Conservation (phyloP, 1,140 invertebrate species). For the Cyrtorhinus lividipennis region DNA sequence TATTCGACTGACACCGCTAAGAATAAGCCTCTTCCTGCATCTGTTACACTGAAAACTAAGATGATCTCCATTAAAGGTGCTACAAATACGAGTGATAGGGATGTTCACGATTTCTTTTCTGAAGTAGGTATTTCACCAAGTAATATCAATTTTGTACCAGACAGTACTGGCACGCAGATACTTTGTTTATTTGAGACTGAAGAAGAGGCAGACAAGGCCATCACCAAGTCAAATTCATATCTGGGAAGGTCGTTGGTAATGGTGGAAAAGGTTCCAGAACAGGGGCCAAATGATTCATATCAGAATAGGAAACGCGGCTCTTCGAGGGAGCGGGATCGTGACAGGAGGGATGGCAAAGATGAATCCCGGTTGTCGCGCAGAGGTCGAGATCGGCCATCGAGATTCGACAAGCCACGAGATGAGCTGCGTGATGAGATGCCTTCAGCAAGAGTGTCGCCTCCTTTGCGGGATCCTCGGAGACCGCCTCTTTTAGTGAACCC, state of each 20-base stretch:
- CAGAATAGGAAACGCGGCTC: no score
- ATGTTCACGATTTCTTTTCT: constrained; percentile 64
- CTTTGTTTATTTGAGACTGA: constrained; percentile 59
- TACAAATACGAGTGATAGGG: constrained; percentile 37
- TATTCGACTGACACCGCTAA: not conserved
- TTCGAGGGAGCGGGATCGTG: constrained; percentile 17
- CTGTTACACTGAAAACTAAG: constrained; percentile 42
- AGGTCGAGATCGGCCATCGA: not conserved
- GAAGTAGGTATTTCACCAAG: constrained; percentile 57
- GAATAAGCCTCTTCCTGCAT: not conserved
- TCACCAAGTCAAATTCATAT: constrained; percentile 47
- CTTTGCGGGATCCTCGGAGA: not conserved
- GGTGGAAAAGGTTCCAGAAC: constrained; percentile 29
- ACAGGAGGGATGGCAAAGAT: not conserved
- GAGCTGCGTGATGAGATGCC: not conserved
- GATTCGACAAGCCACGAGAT: constrained; percentile 9
- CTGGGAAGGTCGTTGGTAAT: constrained; percentile 48
- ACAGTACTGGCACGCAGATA: constrained; percentile 50
- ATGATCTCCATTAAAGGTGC: constrained; percentile 54
- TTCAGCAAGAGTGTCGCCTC: not conserved
- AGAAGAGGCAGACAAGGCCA: constrained; percentile 51
- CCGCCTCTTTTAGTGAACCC: not conserved
- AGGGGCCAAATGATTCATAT: no score
- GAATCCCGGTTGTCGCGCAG: not conserved
- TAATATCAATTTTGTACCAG: constrained; percentile 61